Evolutionary conservation across 1,140 invertebrate species (phyloP).

Genomic region (Neomicropteryx cornuta): DNA sequence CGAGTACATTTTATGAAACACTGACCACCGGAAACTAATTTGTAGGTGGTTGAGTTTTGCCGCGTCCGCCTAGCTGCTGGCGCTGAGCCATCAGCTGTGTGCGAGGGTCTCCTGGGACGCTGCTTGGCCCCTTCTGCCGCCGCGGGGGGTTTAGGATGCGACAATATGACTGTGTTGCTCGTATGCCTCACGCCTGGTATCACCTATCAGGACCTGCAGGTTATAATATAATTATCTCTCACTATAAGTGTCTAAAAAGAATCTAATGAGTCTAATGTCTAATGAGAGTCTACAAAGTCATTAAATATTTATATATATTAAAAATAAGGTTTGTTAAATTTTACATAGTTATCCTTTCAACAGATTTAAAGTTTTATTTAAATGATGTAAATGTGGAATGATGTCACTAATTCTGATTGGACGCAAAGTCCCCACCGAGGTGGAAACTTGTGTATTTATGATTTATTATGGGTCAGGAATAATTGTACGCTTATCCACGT

Average conservation of each 20-base stretch:
- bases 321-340: no score
- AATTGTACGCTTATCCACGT: no score
- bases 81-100: slow-evolving; percentile 87
- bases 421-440: no score
- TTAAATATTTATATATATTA: no score
- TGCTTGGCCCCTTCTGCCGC: slow-evolving; percentile 93
- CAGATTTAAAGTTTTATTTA: no score
- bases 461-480: no score
- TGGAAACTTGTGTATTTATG: no score
- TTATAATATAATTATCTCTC: slow-evolving; percentile 1
- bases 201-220: slow-evolving; percentile 48
- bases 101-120: slow-evolving; percentile 87
- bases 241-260: slow-evolving; percentile 25
- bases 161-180: slow-evolving; percentile 96
- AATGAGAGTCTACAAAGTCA: no score
- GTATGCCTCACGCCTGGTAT: slow-evolving; percentile 67
- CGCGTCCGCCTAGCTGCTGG: slow-evolving; percentile 65
- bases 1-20: background rate
- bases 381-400: no score
- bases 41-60: slow-evolving; percentile 90
- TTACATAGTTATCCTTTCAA: no score
- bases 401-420: no score
- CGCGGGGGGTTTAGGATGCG: slow-evolving; percentile 93
- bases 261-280: slow-evolving; percentile 2
- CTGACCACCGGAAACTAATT: slow-evolving; percentile 8